Evolutionary conservation across 1,140 invertebrate genomes (phyloP), one percentile per base, ranked within the genome.

Genomic region (Mylabris phalerata): DNA sequence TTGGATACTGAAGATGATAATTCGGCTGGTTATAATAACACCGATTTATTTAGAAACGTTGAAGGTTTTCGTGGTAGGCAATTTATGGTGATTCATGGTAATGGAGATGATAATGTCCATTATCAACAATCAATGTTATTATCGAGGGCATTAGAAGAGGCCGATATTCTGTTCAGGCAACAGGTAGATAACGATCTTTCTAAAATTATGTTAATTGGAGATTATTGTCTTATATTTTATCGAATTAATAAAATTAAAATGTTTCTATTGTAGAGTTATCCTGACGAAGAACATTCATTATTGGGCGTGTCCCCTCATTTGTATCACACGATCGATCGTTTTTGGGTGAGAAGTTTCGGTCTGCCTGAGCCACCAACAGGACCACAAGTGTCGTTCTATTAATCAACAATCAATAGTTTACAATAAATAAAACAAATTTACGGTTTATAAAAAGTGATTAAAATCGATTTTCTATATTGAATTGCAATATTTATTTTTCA

Each of bases 31-130:
- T 71, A 72, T 49, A 70, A 70, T 80, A 73, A 80, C 83, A 74
- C 83, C 86, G 78, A 72, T 92, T 62, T 71, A 7, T 75, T 80
- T 58, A 73, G 79, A 71, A 73, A 87, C 61, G 84, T 87, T 9
- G 82, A 87, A n/a, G 86, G 86, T 50, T 84, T 95, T 39, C 80
- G 80, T 46, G 84, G 82, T 19, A 92, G 93, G 63, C 80, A 84
- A 59, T 93, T 88, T 72, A 84, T 91, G 64, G 70, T 97, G 5
- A 85, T 96, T 63, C 94, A 95, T 68, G 93, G 93, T 6, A 95
- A 90, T 55, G 83, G 87, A 3, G 86, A 93, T 77, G 94, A 97
- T 71, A 95, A 95, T 74, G 93, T 97, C 9, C 93, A 97, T 74
- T 95, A 93, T 73, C 93, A 96, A 73, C 90, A 98, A 67, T 90